These are phyloP conservation scores for Phrynocephalus versicolor DNA, from an alignment of 2,113 vertebrate genomes.

Conservation along the genomic window DNA sequence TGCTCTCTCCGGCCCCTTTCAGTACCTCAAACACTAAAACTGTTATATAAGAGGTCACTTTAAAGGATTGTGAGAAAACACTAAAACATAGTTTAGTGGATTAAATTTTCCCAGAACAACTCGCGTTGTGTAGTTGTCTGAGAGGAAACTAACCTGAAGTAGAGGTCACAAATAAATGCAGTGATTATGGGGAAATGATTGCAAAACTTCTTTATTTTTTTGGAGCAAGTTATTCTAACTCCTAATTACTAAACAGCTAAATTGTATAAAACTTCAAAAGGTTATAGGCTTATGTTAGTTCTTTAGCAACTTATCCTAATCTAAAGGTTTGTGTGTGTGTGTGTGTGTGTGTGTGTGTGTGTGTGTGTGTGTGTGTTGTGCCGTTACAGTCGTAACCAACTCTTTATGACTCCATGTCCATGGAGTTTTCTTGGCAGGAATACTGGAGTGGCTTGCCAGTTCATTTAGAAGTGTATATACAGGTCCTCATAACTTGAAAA, in stretches of 20 bases:
- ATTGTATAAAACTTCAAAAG: conserved; percentile 13
- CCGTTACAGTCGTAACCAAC: no score
- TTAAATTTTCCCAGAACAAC: conserved; percentile 26
- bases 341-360: no score
- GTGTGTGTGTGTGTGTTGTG: no score
- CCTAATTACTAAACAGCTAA: neutral
- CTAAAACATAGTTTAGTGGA: conserved; percentile 22
- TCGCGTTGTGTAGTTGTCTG: neutral
- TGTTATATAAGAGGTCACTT: conserved; percentile 12
- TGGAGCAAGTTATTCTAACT: conserved; percentile 41
- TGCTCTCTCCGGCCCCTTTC: neutral
- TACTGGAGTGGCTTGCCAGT: no score
- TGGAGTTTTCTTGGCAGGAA: no score
- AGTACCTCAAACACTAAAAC: neutral
- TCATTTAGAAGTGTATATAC: neutral
- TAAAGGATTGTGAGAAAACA: conserved; percentile 19
- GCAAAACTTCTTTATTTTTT: conserved; percentile 9
- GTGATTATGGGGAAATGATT: conserved; percentile 44
- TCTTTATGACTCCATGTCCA: no score
- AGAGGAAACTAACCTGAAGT: conserved; percentile 26
- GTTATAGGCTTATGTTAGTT: conserved; percentile 1
- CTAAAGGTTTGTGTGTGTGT: no score
- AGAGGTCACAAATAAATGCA: conserved; percentile 40
- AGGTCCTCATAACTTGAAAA: neutral
- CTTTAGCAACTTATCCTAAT: neutral